Base-by-base conservation (phyloP, 1,140 invertebrate genomes). In the Oncopodura yosiiana region DNA sequence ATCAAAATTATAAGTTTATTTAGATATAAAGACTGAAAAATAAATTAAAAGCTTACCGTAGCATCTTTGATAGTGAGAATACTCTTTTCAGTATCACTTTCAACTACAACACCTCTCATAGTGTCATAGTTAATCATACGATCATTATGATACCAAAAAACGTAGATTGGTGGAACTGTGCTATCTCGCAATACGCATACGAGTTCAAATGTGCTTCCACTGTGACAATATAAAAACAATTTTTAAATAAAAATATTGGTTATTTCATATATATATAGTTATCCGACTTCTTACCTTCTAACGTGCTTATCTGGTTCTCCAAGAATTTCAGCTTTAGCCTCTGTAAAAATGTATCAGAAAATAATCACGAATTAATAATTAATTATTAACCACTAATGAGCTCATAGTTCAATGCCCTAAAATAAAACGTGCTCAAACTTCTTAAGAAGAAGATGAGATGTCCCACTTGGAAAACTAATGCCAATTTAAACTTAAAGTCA, bases 121-220 rank as follows among this genome's bases (percentile, higher is more conserved):
- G 52, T 62, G 64, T 75, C 74, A 61, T 74, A 75, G 60, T 75
- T 75, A 57, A 75, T 74, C 73, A 75, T 75, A 21, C 69, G 65
- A 12, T 69, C 66, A 48, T 73, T 69, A 63, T 74, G 73, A 41
- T 53, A 56, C 74, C 74, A 75, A 58, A 73, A 75, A 36, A 75
- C 70, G 59, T 71, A 74, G 39, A 69, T 66, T 2, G 73, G 73
- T 8, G 71, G 68, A 42, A 71, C 72, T 0, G 73, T 71, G 49
- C 69, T 70, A 12, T 69, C 66, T 14, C 66, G 65, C 3, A 76
- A 69, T 1, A 69, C 48, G 58, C 74, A 75, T 1, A 71, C 72
- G 39, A 75, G 64, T 16, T 62, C 56, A 34, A 67, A 61, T 14
- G 65, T 65, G 48, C 68, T 70, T 8, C 71, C 71, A 34, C 66